Evolutionary conservation across 2,113 vertebrate species (phyloP).

Genomic region (Neodon shergylaensis): DNA sequence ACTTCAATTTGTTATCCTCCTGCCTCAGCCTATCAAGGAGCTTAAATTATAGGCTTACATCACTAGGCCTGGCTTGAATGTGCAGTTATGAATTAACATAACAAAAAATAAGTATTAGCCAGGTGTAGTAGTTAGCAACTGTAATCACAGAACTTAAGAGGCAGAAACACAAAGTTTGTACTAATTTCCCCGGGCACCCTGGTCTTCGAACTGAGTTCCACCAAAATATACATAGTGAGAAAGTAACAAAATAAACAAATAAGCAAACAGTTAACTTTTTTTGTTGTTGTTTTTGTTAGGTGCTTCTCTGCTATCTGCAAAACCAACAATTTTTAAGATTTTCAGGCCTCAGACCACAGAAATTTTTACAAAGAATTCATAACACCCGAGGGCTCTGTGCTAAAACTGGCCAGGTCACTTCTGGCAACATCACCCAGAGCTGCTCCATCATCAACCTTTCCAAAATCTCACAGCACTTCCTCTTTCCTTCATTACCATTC

Average conservation of each 20-base stretch:
- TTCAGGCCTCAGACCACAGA: not conserved
- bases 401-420: not conserved
- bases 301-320: not conserved
- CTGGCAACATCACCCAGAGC: not conserved
- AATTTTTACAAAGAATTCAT: constrained; percentile 32
- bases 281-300: not conserved
- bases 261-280: not conserved
- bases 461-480: not conserved
- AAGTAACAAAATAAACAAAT: not conserved
- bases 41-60: not conserved
- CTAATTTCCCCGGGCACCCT: not conserved
- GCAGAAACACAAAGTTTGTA: not conserved
- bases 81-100: constrained; percentile 20
- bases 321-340: constrained; percentile 13
- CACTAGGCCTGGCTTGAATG: not conserved
- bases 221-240: not conserved
- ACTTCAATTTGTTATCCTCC: not conserved
- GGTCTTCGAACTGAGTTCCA: not conserved
- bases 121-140: not conserved
- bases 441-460: not conserved
- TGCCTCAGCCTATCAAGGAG: not conserved
- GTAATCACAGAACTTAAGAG: not conserved
- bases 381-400: not conserved
- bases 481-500: not conserved
- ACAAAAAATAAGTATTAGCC: constrained; percentile 32